Base-by-base conservation (phyloP, 2,888 invertebrate genomes). In the Spilosoma lubricipeda region DNA sequence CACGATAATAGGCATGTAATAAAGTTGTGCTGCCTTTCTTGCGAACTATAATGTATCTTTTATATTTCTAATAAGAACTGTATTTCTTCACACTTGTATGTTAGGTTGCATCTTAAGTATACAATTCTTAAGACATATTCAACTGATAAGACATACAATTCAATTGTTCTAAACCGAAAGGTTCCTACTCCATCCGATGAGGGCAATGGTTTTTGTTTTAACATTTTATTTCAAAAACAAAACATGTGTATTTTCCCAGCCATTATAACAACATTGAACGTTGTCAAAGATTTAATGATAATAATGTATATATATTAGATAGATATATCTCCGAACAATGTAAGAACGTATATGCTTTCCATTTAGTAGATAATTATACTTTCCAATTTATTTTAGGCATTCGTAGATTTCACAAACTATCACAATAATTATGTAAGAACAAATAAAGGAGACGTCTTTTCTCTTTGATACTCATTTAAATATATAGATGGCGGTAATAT, bases 261-360 rank as follows among this genome's bases (percentile, higher is more conserved):
- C 85, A 82, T 85, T 81, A 74, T 76, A 52, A 79, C 83, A 82
- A 83, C 86, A 86, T 82, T 74, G 73, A 75, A 79, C 74, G 80
- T 83, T 86, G 85, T 84, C 82, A 82, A 85, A 86, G 83, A 83
- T 77, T 78, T 80, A 85, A 75, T 79, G 74, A 83, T 83, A 80
- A 82, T 81, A 84, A 82, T 88, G 86, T 89, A 85, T 86, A 88
- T 89, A 88, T 86, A 83, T 74, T 84, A 84, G 81, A 77, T 82
- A 78, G 75, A 80, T 64, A 75, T 81, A 80, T 76, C 84, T 84
- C 81, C 72, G 81, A 83, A 80, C 82, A 78, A 83, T 72, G 33
- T 74, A 77, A 33, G 52, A 70, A 78, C 72, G 74, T 81, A 76
- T 70, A 80, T 69, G 74, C 67, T 78, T 76, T 84, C 82, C 80